Percentiles rank a stretch among this genome's conserved stretches.
Evolutionary conservation across 2,113 vertebrate genomes (phyloP).

Genomic region (Zonotrichia leucophrys): DNA sequence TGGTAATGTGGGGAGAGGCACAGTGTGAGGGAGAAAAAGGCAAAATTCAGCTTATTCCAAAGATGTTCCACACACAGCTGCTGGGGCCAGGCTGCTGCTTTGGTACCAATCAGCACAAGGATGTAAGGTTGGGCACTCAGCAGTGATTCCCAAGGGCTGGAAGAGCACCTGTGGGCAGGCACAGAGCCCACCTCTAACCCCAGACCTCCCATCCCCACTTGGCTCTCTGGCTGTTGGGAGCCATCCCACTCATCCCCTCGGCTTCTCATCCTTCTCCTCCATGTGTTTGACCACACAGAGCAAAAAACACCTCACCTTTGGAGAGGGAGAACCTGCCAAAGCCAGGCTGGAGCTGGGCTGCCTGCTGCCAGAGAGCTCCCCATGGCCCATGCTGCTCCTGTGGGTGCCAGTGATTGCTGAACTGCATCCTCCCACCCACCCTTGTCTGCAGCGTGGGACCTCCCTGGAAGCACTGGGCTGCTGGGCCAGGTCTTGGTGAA

Average conservation of each 20-base stretch:
- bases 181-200: not conserved
- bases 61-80: slow-evolving; percentile 19
- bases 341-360: not conserved
- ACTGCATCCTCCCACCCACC: not conserved
- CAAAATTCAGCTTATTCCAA: slow-evolving; percentile 52
- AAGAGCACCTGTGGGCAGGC: not conserved
- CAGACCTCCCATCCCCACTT: not conserved
- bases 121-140: not conserved
- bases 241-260: not conserved
- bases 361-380: rapidly evolving
- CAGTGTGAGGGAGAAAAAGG: slow-evolving; percentile 31
- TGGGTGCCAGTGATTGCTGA: not conserved
- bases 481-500: not conserved
- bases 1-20: not conserved
- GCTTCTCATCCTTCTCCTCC: rapidly evolving
- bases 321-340: not conserved
- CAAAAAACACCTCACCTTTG: not conserved
- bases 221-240: not conserved
- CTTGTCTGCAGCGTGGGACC: rapidly evolving
- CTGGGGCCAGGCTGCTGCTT: not conserved
- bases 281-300: not conserved
- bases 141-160: not conserved
- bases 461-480: not conserved
- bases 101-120: not conserved
- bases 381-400: rapidly evolving